phyloP scores from a whole-genome alignment of 1,140 invertebrate genomes.

The Lutraria rhynchaena region DNA sequence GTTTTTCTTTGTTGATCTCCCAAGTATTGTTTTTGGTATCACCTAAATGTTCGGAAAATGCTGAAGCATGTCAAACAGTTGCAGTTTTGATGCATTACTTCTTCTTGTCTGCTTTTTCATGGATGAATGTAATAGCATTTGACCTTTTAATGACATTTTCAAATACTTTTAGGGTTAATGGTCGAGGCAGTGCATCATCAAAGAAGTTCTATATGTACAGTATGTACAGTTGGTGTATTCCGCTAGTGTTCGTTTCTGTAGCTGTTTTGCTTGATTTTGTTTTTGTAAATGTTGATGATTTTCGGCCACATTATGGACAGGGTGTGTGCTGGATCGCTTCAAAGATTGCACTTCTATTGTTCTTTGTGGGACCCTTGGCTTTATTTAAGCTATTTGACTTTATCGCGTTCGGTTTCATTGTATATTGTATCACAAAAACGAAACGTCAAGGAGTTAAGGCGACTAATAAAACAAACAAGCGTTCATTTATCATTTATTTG shows the following conservation, averaged over 20 bases:
- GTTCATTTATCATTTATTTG: slow-evolving; percentile 83
- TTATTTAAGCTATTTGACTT: slow-evolving; percentile 76
- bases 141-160: slow-evolving; percentile 86
- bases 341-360: slow-evolving; percentile 68
- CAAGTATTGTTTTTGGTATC: slow-evolving; percentile 82
- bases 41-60: neutral
- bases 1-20: slow-evolving; percentile 80
- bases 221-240: slow-evolving; percentile 76
- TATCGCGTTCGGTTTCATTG: slow-evolving; percentile 73
- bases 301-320: slow-evolving; percentile 71
- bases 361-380: slow-evolving; percentile 77
- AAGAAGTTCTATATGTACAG: slow-evolving; percentile 83
- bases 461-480: slow-evolving; percentile 35
- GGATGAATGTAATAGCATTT: slow-evolving; percentile 85
- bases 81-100: slow-evolving; percentile 84
- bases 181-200: slow-evolving; percentile 32
- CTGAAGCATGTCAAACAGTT: slow-evolving; percentile 70
- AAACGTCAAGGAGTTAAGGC: slow-evolving; percentile 32
- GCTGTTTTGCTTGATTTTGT: slow-evolving; percentile 82
- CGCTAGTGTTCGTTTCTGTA: slow-evolving; percentile 81
- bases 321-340: slow-evolving; percentile 81
- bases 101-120: slow-evolving; percentile 84
- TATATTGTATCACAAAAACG: slow-evolving; percentile 82
- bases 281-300: neutral
- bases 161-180: slow-evolving; percentile 55